Conservation (phyloP, 35 echinoderm and acorn worm species). For the Stichopus chloronotus region DNA sequence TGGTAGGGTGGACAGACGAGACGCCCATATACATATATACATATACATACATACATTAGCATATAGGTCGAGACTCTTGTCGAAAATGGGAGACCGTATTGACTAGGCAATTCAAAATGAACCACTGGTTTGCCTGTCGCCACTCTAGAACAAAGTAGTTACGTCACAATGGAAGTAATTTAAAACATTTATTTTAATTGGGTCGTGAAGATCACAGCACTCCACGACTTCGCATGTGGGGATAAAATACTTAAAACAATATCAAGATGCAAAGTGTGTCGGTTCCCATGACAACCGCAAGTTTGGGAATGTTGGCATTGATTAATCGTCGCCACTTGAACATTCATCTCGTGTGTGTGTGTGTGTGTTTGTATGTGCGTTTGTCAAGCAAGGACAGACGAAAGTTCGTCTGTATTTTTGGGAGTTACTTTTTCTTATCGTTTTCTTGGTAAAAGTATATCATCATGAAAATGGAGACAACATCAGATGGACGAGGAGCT, state of each 20-base stretch:
- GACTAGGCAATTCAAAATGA: background rate
- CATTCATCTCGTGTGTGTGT: background rate
- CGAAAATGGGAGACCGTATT: background rate
- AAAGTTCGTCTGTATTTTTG: background rate
- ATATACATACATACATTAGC: background rate
- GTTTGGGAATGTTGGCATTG: background rate
- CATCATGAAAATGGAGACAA: too few species aligned
- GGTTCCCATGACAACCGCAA: background rate
- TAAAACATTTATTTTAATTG: slow-evolving; percentile 23
- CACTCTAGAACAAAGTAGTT: background rate
- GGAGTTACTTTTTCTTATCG: background rate
- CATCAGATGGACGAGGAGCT: too few species aligned
- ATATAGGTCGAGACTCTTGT: slow-evolving; percentile 6
- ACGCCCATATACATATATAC: too few species aligned
- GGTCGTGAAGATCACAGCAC: slow-evolving; percentile 18
- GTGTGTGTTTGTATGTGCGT: too few species aligned
- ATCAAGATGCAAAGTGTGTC: slow-evolving; percentile 6
- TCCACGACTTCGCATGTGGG: background rate
- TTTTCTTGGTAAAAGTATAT: too few species aligned
- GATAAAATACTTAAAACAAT: background rate
- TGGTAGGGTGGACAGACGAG: background rate
- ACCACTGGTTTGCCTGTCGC: background rate
- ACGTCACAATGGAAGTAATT: slow-evolving; percentile 4
- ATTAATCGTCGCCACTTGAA: background rate
- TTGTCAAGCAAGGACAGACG: background rate